These are phyloP conservation scores for Poeciliopsis infans DNA, from an alignment of 2,797 vertebrate species.

Conservation along the genomic window DNA sequence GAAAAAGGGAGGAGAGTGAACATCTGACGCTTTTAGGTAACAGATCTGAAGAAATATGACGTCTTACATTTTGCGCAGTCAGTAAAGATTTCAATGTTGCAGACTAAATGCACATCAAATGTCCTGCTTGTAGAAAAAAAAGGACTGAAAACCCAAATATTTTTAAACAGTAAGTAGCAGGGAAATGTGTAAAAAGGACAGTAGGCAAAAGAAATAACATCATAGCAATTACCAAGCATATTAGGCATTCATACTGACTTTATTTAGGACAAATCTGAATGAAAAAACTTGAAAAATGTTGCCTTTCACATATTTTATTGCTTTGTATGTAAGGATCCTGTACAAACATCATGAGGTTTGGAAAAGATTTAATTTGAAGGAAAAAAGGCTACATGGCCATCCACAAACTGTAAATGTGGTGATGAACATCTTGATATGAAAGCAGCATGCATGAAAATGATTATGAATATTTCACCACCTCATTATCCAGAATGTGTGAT, in stretches of 20 bases:
- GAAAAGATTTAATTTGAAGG: neutral
- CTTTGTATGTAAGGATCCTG: neutral
- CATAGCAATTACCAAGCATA: neutral
- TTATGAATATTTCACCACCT: neutral
- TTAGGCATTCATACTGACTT: neutral
- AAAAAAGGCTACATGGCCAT: neutral
- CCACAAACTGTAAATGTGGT: neutral
- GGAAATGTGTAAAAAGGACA: neutral
- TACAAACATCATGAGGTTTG: neutral
- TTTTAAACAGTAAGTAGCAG: neutral
- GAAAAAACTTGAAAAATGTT: neutral
- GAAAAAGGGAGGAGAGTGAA: constrained; percentile 5
- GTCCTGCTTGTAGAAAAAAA: neutral
- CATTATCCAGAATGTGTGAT: neutral
- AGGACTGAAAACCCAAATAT: neutral
- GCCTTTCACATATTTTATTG: neutral
- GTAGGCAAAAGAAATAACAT: neutral
- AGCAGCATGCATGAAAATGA: neutral
- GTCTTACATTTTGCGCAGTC: neutral
- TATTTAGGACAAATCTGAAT: neutral
- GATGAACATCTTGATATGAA: neutral
- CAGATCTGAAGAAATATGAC: neutral
- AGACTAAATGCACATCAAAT: neutral
- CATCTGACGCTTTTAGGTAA: neutral
- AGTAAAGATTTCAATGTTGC: neutral